A percentile compares a stretch with the other conserved stretches of the same genome.
phyloP scores from a whole-genome alignment of 53 echinoderm and acorn worm species.

The Patiria pectinifera region DNA sequence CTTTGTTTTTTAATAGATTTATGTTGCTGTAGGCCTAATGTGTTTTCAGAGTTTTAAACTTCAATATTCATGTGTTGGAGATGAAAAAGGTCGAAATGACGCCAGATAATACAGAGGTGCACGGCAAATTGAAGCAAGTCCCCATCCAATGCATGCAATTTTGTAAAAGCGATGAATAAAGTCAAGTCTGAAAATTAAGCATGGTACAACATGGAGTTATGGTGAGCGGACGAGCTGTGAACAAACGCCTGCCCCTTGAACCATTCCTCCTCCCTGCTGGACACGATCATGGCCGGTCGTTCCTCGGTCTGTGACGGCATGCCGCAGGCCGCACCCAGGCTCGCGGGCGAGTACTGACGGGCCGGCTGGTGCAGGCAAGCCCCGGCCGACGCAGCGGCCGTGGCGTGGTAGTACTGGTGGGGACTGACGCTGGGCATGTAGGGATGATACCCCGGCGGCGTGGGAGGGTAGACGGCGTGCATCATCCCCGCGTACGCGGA shows the following conservation, averaged over 20 bases:
- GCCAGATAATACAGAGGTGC: too few species aligned
- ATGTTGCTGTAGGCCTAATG: too few species aligned
- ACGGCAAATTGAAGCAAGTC: too few species aligned
- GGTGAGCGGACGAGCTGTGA: slow-evolving; percentile 1
- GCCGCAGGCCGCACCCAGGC: slow-evolving; percentile 10
- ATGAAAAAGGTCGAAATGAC: too few species aligned
- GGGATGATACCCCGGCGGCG: slow-evolving; percentile 35
- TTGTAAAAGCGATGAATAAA: background rate
- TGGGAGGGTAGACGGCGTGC: slow-evolving; percentile 24
- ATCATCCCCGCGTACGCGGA: slow-evolving; percentile 25
- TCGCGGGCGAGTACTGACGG: slow-evolving; percentile 29
- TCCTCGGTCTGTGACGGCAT: background rate
- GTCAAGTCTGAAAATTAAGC: background rate
- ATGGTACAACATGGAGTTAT: background rate
- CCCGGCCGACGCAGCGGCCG: background rate
- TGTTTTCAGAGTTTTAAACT: too few species aligned
- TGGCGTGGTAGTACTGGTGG: background rate
- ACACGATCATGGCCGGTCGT: slow-evolving; percentile 13
- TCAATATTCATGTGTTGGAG: too few species aligned
- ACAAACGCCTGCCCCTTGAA: slow-evolving; percentile 24
- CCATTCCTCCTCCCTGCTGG: slow-evolving; percentile 22
- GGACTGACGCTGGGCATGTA: slow-evolving; percentile 1
- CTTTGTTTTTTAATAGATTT: too few species aligned
- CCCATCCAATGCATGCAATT: too few species aligned
- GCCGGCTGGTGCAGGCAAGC: background rate